These are phyloP conservation scores for Pseudachorutes palmiensis DNA, from an alignment of 1,140 invertebrate species.

Conservation along the genomic window DNA sequence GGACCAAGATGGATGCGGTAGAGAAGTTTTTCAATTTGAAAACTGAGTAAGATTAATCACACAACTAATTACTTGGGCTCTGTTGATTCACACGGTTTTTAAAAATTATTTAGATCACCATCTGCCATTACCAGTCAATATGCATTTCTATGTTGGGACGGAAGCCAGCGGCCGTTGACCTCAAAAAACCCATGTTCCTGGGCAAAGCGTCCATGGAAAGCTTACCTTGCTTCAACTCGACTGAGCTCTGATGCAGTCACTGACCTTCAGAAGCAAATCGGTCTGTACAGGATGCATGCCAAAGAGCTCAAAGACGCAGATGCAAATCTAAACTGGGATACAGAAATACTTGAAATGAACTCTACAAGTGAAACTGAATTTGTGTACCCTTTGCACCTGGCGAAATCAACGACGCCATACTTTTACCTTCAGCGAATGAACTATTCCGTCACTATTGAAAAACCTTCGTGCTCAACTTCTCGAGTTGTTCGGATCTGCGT, in stretches of 20 bases:
- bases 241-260: neutral
- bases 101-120: neutral
- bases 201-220: slow-evolving; percentile 68
- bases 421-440: slow-evolving; percentile 48
- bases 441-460: slow-evolving; percentile 68
- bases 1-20: slow-evolving; percentile 71
- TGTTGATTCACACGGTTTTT: neutral
- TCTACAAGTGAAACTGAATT: slow-evolving; percentile 8
- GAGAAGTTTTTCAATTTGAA: slow-evolving; percentile 51
- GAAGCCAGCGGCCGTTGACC: slow-evolving; percentile 56
- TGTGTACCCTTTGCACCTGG: slow-evolving; percentile 8
- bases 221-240: slow-evolving; percentile 49
- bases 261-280: slow-evolving; percentile 25
- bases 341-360: slow-evolving; percentile 23
- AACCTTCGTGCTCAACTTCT: slow-evolving; percentile 54
- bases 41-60: slow-evolving; percentile 1
- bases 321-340: slow-evolving; percentile 17
- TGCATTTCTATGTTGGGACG: slow-evolving; percentile 64
- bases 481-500: slow-evolving; percentile 55
- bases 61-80: neutral
- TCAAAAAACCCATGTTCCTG: slow-evolving; percentile 60
- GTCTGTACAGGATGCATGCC: slow-evolving; percentile 20
- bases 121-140: slow-evolving; percentile 15
- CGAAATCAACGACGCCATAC: slow-evolving; percentile 20
- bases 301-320: neutral